Percentiles rank a stretch among this genome's conserved stretches.
Evolutionary conservation across 2,113 vertebrate genomes (phyloP).

Genomic region (Bubalus kerabau): DNA sequence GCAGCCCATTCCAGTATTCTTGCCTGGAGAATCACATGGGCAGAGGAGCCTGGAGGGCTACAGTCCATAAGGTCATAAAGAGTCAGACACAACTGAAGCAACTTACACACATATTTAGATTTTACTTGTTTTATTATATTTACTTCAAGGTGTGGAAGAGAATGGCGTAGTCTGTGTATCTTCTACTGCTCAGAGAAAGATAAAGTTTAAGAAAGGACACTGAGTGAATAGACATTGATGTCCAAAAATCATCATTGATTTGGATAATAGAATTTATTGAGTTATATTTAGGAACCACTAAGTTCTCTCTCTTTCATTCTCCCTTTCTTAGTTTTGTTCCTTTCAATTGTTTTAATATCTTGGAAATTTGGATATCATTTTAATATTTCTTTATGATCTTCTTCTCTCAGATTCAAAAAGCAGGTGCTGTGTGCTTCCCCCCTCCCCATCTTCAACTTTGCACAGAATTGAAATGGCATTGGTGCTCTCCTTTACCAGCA

Average conservation of each 20-base stretch:
- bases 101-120: background rate
- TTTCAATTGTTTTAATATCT: background rate
- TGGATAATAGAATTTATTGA: background rate
- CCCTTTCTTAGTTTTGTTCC: background rate
- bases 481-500: background rate
- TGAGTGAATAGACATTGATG: background rate
- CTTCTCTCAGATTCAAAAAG: conserved; percentile 25
- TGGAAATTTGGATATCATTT: background rate
- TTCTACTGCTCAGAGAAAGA: background rate
- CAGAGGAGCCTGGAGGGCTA: background rate
- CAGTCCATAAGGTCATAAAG: background rate
- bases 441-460: background rate
- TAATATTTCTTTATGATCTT: conserved; percentile 23
- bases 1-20: background rate
- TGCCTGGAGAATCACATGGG: background rate
- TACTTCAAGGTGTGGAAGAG: background rate
- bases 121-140: background rate
- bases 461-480: background rate
- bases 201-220: background rate
- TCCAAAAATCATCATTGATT: background rate
- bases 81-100: background rate
- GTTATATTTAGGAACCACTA: background rate
- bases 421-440: background rate
- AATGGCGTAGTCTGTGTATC: background rate
- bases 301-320: background rate